Conservation (phyloP, 2,888 invertebrate genomes). For the Cantharis lateralis region DNA sequence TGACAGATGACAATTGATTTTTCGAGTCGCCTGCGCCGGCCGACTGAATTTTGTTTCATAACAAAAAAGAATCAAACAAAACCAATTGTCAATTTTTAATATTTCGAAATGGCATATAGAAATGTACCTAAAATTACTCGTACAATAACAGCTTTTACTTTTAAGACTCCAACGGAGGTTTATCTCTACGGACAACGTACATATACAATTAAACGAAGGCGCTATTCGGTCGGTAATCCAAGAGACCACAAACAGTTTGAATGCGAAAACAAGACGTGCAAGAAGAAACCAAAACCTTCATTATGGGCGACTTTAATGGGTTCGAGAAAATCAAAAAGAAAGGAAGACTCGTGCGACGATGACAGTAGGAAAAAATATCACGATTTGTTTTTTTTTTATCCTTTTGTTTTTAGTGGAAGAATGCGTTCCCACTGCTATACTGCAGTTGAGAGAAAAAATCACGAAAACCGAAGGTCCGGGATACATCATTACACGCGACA, state of each 20-base stretch:
- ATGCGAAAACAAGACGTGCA: not conserved
- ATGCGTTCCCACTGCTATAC: not conserved
- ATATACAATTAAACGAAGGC: not conserved
- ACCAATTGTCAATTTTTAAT: not conserved
- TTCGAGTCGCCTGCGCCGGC: no score
- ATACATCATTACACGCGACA: slow-evolving; percentile 47
- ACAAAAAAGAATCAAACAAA: not conserved
- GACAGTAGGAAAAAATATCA: not conserved
- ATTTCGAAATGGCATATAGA: not conserved
- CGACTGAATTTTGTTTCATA: no score
- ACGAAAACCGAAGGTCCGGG: slow-evolving; percentile 49
- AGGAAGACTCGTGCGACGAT: not conserved
- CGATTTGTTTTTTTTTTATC: not conserved
- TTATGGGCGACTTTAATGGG: not conserved
- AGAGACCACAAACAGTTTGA: not conserved
- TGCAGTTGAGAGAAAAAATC: slow-evolving; percentile 41
- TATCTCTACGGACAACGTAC: not conserved
- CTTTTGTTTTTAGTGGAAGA: not conserved
- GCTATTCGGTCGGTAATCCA: not conserved
- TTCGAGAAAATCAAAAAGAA: not conserved
- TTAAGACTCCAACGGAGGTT: not conserved
- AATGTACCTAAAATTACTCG: not conserved
- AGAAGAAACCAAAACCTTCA: not conserved
- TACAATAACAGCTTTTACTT: not conserved
- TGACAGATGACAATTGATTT: no score